Conservation (phyloP, 2,113 vertebrate species). For the Gulo gulo region DNA sequence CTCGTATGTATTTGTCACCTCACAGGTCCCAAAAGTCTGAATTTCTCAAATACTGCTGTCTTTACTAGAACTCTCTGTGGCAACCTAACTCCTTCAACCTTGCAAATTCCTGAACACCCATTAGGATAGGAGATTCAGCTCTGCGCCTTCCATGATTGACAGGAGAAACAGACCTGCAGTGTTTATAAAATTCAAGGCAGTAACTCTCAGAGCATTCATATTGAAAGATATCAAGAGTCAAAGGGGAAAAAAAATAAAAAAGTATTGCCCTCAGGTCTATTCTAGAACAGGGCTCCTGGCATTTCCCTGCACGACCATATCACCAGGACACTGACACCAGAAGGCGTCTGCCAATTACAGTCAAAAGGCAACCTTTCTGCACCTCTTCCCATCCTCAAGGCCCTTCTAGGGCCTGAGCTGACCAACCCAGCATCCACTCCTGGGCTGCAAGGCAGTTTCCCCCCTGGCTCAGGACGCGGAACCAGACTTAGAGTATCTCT, state of each 20-base stretch:
- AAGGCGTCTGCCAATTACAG: not conserved
- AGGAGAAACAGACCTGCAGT: not conserved
- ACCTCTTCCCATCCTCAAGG: not conserved
- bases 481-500: constrained; percentile 1
- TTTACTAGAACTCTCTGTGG: not conserved
- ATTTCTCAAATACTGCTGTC: not conserved
- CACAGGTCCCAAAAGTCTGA: not conserved
- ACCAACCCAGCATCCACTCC: not conserved
- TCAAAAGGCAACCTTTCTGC: not conserved
- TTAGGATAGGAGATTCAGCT: not conserved
- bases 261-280: not conserved
- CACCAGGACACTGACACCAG: not conserved
- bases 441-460: not conserved
- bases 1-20: not conserved
- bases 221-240: not conserved
- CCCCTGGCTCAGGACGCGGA: not conserved
- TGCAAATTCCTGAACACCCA: not conserved
- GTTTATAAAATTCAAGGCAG: not conserved
- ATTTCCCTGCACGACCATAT: not conserved
- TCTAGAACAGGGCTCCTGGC: not conserved
- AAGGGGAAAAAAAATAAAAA: not conserved
- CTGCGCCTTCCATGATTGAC: not conserved
- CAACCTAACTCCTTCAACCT: not conserved
- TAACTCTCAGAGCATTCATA: not conserved
- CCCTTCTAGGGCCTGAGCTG: not conserved